A percentile compares a stretch with the other conserved stretches of the same genome.
Evolutionary conservation across 2,888 invertebrate genomes (phyloP).

Genomic region (Oeneis ivallda): DNA sequence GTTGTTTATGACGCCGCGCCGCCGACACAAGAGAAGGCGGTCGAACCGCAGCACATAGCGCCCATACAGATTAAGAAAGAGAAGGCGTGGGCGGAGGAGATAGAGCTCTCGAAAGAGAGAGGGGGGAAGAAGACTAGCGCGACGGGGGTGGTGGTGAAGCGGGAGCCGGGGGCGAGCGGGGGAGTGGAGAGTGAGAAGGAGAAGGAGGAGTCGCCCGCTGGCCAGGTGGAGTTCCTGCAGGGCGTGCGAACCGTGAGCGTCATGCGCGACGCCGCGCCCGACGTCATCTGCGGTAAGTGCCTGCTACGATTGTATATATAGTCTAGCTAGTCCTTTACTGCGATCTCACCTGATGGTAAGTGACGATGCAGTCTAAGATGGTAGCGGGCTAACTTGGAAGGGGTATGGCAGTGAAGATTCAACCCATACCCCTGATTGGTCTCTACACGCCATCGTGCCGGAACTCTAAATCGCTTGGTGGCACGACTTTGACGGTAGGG

Average conservation of each 20-base stretch:
- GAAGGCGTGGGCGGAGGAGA: neutral
- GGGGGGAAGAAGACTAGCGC: too few relatives aligned
- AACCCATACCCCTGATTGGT: too few relatives aligned
- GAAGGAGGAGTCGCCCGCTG: neutral
- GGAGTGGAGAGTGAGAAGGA: neutral
- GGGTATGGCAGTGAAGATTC: too few relatives aligned
- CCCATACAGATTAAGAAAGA: constrained; percentile 6
- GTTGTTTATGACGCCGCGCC: neutral
- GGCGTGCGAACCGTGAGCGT: neutral
- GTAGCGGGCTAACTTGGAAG: too few relatives aligned
- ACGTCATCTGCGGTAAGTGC: neutral
- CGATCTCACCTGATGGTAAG: too few relatives aligned
- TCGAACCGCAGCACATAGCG: neutral
- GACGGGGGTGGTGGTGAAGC: neutral
- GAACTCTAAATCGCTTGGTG: too few relatives aligned
- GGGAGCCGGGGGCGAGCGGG: neutral
- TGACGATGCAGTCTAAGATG: too few relatives aligned
- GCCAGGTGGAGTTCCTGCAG: neutral
- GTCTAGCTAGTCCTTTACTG: too few relatives aligned
- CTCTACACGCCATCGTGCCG: too few relatives aligned
- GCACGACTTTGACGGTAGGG: too few relatives aligned
- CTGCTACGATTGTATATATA: too few relatives aligned
- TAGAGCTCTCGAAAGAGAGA: neutral
- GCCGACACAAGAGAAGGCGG: neutral
- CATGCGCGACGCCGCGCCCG: neutral